Evolutionary conservation across 2,113 vertebrate genomes (phyloP).

Genomic region (Myrmecobius fasciatus): DNA sequence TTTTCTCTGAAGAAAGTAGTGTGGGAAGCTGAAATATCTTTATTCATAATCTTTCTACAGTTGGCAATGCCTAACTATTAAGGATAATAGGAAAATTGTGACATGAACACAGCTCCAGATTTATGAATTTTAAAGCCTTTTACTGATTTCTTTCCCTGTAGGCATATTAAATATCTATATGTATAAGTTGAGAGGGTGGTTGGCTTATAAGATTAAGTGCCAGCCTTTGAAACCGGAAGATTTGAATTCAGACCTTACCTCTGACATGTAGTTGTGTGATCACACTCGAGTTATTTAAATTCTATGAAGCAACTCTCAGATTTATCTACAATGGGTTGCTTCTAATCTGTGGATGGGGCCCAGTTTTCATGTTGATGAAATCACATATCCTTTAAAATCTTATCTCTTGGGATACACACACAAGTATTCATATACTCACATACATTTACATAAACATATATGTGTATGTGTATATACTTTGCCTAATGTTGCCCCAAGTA

Average conservation of each 20-base stretch:
- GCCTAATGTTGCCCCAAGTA: not conserved
- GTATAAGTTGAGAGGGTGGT: not conserved
- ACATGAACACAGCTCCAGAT: not conserved
- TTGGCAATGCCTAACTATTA: not conserved
- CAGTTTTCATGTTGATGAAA: not conserved
- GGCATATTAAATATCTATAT: not conserved
- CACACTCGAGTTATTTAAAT: not conserved
- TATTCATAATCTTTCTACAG: not conserved
- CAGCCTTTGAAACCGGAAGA: not conserved
- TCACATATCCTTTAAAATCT: not conserved
- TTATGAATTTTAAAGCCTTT: not conserved
- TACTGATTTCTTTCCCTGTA: not conserved
- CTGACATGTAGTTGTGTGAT: not conserved
- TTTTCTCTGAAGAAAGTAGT: not conserved
- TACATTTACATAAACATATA: too few relatives aligned
- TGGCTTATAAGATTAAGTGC: not conserved
- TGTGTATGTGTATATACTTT: not conserved
- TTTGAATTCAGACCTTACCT: not conserved
- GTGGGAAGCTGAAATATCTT: not conserved
- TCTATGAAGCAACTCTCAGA: not conserved
- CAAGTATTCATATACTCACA: too few relatives aligned
- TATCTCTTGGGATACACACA: too few relatives aligned
- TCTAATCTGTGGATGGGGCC: not conserved
- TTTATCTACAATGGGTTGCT: not conserved
- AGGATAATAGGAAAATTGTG: not conserved